A percentile compares a stretch with the other conserved stretches of the same genome.
Conservation (phyloP, 2,797 vertebrate species). For the Apodemus agrarius region DNA sequence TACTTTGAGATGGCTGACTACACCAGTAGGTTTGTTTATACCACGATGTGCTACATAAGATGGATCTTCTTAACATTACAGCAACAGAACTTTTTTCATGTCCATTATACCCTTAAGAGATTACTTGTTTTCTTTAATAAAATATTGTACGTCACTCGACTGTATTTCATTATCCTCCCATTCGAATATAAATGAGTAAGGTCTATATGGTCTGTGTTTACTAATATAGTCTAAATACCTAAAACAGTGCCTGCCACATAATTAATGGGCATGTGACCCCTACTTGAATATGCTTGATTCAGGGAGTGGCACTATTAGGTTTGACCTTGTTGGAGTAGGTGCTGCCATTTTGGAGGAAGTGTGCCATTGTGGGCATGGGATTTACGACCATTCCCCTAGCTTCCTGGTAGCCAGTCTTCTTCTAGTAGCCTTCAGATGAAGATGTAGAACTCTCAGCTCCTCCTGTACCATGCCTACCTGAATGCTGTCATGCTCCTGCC, state of each 20-base stretch:
- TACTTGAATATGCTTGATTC: background rate
- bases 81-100: background rate
- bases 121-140: background rate
- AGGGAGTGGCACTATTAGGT: background rate
- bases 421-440: background rate
- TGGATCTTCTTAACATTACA: background rate
- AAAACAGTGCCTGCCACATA: background rate
- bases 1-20: background rate
- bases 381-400: background rate
- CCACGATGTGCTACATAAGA: background rate
- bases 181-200: conserved; percentile 11
- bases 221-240: background rate
- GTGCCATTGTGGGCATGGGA: background rate
- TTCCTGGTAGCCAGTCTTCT: background rate
- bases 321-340: background rate
- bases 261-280: background rate
- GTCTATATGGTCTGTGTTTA: background rate
- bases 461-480: background rate
- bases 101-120: background rate
- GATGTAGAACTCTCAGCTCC: background rate
- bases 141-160: background rate
- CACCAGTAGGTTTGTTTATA: background rate
- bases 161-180: background rate
- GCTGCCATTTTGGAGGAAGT: background rate
- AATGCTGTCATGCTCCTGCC: background rate